Base-by-base conservation (phyloP, 2,888 invertebrate species). In the Melitaea athalia region DNA sequence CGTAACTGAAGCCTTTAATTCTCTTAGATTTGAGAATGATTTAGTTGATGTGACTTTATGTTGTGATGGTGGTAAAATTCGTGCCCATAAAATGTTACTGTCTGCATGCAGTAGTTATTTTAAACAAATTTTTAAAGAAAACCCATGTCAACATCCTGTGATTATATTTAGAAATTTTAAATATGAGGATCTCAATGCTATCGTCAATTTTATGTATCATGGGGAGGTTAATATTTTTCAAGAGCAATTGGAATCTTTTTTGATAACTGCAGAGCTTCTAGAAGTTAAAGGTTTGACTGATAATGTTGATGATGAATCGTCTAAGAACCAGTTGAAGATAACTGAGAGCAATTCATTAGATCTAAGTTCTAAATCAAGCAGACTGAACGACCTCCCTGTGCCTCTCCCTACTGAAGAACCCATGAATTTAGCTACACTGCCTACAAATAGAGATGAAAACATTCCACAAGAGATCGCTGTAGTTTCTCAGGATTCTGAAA, bases 81-180 rank as follows among this genome's bases (percentile, higher is more conserved):
- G 95, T 80, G 97, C 97, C 50, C 97, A 97, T 82, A 97, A 96
- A 93, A 95, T 97, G 93, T 93, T 97, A 63, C 91, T 97, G 31
- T 96, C 97, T 0, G 97, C 97, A 7, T 97, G 97, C 83, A 97
- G 97, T 79, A 94, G 94, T 75, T 97, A 97, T 83, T 97, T 97
- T 82, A 94, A 93, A 75, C 94, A 95, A 80, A 94, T 95, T 76
- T 94, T 95, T 73, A 93, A 95, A 91, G 96, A 96, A 84, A 96
- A 96, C 84, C 96, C 96, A 55, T 96, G 96, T 81, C 95, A 95
- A 75, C 96, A 96, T 89, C 96, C 96, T 72, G 95, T 96, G 67
- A 95, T 96, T 75, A 96, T 96, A 86, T 96, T 96, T 84, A 95
- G 95, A 79, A 96, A 96, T 82, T 96, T 96, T 71, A 96, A 95